Percentiles rank a stretch among this genome's conserved stretches.
Conservation (phyloP, 2,888 invertebrate species). For the Atherix ibis region DNA sequence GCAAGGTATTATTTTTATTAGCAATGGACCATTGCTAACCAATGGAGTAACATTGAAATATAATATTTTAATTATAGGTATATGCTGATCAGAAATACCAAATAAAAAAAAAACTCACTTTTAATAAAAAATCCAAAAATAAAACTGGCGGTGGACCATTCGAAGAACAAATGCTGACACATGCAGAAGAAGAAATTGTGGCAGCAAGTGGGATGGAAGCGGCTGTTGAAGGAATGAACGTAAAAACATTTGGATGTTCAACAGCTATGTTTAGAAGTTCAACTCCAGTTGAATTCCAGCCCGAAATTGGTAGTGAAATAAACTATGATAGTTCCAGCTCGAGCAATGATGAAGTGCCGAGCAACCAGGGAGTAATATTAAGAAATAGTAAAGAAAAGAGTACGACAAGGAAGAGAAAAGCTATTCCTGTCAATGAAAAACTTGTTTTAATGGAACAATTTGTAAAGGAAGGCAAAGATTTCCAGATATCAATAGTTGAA, state of each 20-base stretch:
- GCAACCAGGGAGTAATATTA: too few relatives aligned
- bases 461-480: too few relatives aligned
- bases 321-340: too few relatives aligned
- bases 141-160: conserved; percentile 10
- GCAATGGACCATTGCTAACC: neutral
- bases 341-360: too few relatives aligned
- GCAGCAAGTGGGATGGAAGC: conserved; percentile 9
- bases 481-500: too few relatives aligned
- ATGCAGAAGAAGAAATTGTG: conserved; percentile 10
- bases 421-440: too few relatives aligned
- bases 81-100: conserved; percentile 11
- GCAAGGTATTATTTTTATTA: neutral
- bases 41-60: neutral
- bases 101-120: conserved; percentile 9
- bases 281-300: too few relatives aligned
- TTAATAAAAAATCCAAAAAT: conserved; percentile 8
- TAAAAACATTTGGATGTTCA: neutral
- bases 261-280: too few relatives aligned
- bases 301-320: too few relatives aligned
- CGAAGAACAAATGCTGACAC: conserved; percentile 8
- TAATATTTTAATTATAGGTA: conserved; percentile 3
- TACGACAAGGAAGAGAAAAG: too few relatives aligned
- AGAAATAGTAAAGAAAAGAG: too few relatives aligned
- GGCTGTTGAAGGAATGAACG: neutral
- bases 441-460: too few relatives aligned